Evolutionary conservation across 64 coral and sea anemone species (phyloP), one percentile per base, ranked within the genome.

Genomic region (Montipora capricornis): DNA sequence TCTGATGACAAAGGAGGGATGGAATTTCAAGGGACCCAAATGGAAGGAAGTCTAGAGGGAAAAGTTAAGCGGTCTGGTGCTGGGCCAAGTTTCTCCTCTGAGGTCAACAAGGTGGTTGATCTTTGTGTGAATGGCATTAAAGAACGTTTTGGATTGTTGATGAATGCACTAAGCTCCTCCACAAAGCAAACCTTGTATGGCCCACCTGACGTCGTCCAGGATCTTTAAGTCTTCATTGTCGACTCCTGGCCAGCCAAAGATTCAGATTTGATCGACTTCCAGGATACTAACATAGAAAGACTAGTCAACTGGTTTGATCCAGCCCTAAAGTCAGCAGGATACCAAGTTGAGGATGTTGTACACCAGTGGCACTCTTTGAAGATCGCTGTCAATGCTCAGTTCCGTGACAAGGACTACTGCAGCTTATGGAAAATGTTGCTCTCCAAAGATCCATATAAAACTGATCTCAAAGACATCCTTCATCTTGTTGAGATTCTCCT

Each of bases 401-500:
- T 92, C 20, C 1, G 70, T 24, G 51, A 92, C 49, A 92, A 84
- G 50, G 80, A 83, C 68, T 92, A 92, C 48, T 10, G 64, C 70
- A 83, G 69, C 22, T 82, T 92, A 47, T 92, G 90, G 90, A 57
- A 19, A 61, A 92, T 79, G 68, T 75, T 83, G 14, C 58, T 90
- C 17, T 67, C 57, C 59, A 91, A 91, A 74, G 57, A 74, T 60
- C 89, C 89, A 24, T 91, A 91, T 59, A 82, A 83, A n/a, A 74
- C 74, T 29, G 76, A 71, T 50, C 79, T 89, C 52, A 81, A 29
- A 22, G 89, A 94, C 20, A 94, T 90, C 46, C 66, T 94, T 64
- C 92, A 94, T 53, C n/a, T 89, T 80, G 64, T 89, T 89, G 92
- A 94, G 37, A 89, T 94, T 69, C 86, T 94, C 10, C 58, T 94